Conservation (phyloP, 2,113 vertebrate genomes). For the Laterallus jamaicensis region DNA sequence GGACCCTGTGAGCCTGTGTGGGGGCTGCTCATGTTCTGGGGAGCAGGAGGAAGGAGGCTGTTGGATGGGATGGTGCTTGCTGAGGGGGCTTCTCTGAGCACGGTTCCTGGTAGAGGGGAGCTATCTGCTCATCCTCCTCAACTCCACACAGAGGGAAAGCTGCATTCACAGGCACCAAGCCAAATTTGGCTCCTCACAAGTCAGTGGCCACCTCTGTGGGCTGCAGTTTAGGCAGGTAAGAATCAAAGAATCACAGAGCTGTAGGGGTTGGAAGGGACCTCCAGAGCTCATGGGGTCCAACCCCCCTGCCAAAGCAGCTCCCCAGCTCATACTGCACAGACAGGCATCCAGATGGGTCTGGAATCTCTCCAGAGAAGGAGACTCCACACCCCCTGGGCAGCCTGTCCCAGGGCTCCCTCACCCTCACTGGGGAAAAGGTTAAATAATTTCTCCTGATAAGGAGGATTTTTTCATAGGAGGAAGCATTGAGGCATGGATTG, state of each 20-base stretch:
- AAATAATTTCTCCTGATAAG: background rate
- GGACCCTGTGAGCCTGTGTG: background rate
- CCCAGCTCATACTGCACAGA: no score
- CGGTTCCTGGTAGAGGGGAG: background rate
- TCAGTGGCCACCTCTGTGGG: background rate
- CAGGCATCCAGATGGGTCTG: no score
- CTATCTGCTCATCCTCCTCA: background rate
- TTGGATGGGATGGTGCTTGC: accelerated
- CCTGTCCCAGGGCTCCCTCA: no score
- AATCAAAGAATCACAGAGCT: no score
- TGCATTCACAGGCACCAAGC: background rate
- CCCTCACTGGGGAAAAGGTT: no score
- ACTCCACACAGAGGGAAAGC: background rate
- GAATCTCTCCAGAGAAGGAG: no score
- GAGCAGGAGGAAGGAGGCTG: background rate
- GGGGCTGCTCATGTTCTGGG: background rate
- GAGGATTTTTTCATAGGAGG: background rate
- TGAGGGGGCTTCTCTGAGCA: no score
- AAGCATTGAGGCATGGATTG: background rate
- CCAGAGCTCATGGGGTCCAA: no score
- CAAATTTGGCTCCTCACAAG: background rate
- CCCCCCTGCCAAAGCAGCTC: no score
- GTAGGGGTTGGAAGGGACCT: no score
- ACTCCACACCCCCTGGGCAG: no score
- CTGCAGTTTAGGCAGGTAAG: background rate